Conservation (phyloP, 2,888 invertebrate genomes). For the Ophion slaviceki region DNA sequence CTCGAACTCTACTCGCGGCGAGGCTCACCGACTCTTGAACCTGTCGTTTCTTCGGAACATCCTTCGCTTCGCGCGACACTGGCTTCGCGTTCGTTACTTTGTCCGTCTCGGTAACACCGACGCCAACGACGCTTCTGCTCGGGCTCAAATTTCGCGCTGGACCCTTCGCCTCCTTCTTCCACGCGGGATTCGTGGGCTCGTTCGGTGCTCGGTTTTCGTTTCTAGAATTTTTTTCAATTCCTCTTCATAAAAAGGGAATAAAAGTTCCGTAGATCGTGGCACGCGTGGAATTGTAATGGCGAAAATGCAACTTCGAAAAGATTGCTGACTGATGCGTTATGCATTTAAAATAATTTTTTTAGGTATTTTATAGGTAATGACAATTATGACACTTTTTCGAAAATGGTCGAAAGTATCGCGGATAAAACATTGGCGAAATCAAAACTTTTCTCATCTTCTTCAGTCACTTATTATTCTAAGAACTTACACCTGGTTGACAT, state of each 20-base stretch:
- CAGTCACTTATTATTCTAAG: too few relatives aligned
- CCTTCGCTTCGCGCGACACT: conserved; percentile 68
- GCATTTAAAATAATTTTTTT: too few relatives aligned
- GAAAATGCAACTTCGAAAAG: too few relatives aligned
- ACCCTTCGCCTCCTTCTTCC: conserved; percentile 79
- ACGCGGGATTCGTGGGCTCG: conserved; percentile 78
- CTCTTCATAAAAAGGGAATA: not conserved
- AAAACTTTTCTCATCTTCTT: too few relatives aligned
- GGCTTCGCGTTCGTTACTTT: conserved; percentile 68
- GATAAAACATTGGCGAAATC: too few relatives aligned
- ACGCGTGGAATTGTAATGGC: too few relatives aligned
- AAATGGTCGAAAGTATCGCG: too few relatives aligned
- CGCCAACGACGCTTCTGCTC: conserved; percentile 74
- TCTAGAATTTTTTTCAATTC: conserved; percentile 64
- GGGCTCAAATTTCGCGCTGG: conserved; percentile 74
- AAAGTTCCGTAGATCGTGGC: not conserved
- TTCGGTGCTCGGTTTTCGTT: conserved; percentile 79
- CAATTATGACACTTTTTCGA: too few relatives aligned
- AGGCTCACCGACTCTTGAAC: conserved; percentile 78
- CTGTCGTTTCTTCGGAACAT: conserved; percentile 75
- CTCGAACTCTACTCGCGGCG: conserved; percentile 77
- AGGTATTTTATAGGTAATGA: too few relatives aligned
- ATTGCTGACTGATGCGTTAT: too few relatives aligned
- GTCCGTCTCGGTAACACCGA: conserved; percentile 66
- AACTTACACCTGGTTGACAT: too few relatives aligned